Evolutionary conservation across 2,113 vertebrate species (phyloP), one percentile per base, ranked within the genome.

Genomic region (Mustela nigripes): DNA sequence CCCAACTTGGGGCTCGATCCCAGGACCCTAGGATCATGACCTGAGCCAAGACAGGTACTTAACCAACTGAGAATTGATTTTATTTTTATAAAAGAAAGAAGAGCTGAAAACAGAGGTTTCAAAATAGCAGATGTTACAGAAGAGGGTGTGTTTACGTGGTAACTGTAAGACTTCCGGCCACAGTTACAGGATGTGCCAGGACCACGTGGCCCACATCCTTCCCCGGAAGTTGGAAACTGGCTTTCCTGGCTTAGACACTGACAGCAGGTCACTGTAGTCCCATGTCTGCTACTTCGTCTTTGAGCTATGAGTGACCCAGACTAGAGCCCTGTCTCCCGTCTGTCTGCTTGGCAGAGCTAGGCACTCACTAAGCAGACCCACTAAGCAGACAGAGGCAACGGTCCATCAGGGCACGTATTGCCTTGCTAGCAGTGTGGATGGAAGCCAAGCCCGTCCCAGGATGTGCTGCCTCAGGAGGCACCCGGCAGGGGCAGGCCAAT

Each of bases 221-320:
- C 85, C 18, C 33, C 39, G 45, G 90, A 96, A 76, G 50, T 1
- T 69, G 50, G 56, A 93, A 93, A 63, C 36, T 11, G 79, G 89
- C n/a, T n/a, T 93, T 88, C 26, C n/a, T 86, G 76, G 76, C 94
- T 96, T 82, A 69, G 50, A 89, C 74, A 80, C 15, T 58, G 67
- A 92, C 28, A 82, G 78, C 16, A 21, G 60, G 31, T 53, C 10
- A 7, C 74, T 79, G 7, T 62, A 26, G 33, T 39, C 78, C 67
- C n/a, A 11, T 42, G 82, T 91, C 85, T 96, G 78, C 53, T 62
- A 91, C 21, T 81, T 83, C 18, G 16, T 45, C 36, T 96, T 80
- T 0, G 5, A 89, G 69, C n/a, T 50, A 76, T 5, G 19, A 83
- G 42, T 83, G 74, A 71, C 83, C 83, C 65, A 84, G 87, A 63